A percentile compares a stretch with the other conserved stretches of the same genome.
phyloP scores from a whole-genome alignment of 2,888 invertebrate species.

The Nemotelus pantherinus region DNA sequence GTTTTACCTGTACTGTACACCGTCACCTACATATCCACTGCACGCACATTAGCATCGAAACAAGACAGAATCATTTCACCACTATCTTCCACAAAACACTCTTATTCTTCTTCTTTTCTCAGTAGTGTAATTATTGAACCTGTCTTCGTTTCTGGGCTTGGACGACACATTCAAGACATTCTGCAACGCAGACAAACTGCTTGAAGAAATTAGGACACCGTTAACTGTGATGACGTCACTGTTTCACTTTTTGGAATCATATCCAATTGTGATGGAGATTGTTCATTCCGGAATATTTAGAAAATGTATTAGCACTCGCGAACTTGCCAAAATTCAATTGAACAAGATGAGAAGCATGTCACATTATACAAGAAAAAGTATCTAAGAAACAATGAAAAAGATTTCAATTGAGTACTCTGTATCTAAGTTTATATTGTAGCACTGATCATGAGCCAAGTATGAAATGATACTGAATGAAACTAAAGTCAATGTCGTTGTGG shows the following conservation, averaged over 20 bases:
- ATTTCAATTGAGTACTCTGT: no score
- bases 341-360: no score
- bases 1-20: no score
- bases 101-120: not conserved
- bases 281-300: no score
- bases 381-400: no score
- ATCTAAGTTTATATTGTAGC: not conserved
- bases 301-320: no score
- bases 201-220: conserved; percentile 26
- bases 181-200: not conserved
- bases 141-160: not conserved
- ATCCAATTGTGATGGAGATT: no score
- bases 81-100: conserved; percentile 1
- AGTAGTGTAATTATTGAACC: no score
- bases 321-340: no score
- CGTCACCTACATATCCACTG: no score
- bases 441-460: conserved; percentile 11
- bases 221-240: conserved; percentile 36
- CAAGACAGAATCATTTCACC: conserved; percentile 19
- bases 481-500: conserved; percentile 33
- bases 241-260: not conserved
- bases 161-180: not conserved
- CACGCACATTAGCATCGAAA: no score
- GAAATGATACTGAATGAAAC: not conserved
- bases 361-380: no score